Percentiles rank a stretch among this genome's conserved stretches.
These are phyloP conservation scores for Candidula unifasciata DNA, from an alignment of 2,888 invertebrate species.

Conservation along the genomic window DNA sequence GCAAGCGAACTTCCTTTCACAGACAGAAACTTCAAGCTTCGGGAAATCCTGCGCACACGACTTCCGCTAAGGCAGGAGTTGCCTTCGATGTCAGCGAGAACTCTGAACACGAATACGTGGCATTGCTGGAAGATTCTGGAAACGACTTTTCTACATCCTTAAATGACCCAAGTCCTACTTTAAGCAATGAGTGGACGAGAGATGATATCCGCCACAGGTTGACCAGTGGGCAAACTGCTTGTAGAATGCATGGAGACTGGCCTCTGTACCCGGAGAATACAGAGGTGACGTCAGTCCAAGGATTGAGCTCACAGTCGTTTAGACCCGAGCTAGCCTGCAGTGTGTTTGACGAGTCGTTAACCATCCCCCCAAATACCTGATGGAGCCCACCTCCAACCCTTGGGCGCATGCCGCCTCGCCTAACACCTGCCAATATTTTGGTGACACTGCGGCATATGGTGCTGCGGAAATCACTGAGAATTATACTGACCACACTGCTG, in stretches of 20 bases:
- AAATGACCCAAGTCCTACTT: too few relatives aligned
- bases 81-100: too few relatives aligned
- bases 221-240: too few relatives aligned
- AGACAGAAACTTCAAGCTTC: conserved; percentile 23
- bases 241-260: too few relatives aligned
- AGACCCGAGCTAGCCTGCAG: background rate
- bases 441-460: background rate
- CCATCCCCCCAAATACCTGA: conserved; percentile 26
- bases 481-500: too few relatives aligned
- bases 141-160: too few relatives aligned
- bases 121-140: too few relatives aligned
- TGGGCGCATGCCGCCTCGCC: background rate
- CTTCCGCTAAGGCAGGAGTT: background rate
- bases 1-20: conserved; percentile 44
- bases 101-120: too few relatives aligned
- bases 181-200: too few relatives aligned
- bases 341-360: conserved; percentile 33
- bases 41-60: background rate
- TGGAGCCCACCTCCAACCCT: background rate
- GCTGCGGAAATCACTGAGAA: too few relatives aligned
- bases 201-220: too few relatives aligned
- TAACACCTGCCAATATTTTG: background rate
- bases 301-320: background rate
- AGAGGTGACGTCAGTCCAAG: background rate
- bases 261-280: too few relatives aligned